Evolutionary conservation across 2,113 vertebrate species (phyloP).

Genomic region (Isurus oxyrinchus): DNA sequence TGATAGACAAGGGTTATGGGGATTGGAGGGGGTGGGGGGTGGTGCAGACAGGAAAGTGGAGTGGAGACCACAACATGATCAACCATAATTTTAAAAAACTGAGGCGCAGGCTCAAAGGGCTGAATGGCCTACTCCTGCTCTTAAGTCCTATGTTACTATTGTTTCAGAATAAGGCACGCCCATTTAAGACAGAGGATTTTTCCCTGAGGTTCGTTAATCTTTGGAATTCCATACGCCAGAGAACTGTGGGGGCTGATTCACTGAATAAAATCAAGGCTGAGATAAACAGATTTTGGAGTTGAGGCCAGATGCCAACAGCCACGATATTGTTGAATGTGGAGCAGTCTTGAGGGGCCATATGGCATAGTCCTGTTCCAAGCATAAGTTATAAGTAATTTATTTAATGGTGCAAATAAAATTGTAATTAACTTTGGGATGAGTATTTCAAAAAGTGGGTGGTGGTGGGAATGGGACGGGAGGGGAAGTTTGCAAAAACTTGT

Average conservation of each 20-base stretch:
- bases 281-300: background rate
- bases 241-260: background rate
- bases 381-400: background rate
- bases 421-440: background rate
- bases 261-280: background rate
- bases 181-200: background rate
- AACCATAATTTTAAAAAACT: too few species aligned
- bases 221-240: background rate
- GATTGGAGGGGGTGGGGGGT: too few species aligned
- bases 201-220: background rate
- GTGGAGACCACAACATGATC: too few species aligned
- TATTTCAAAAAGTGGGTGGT: background rate
- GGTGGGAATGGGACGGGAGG: too few species aligned
- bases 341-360: background rate
- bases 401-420: background rate
- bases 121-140: too few species aligned
- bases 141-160: background rate
- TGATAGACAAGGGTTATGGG: too few species aligned
- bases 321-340: background rate
- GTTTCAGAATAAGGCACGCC: background rate
- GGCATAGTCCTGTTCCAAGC: background rate
- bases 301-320: background rate
- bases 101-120: too few species aligned
- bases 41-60: too few species aligned
- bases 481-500: background rate